Evolutionary conservation across 2,888 invertebrate genomes (phyloP).

Genomic region (Ophraella communa): DNA sequence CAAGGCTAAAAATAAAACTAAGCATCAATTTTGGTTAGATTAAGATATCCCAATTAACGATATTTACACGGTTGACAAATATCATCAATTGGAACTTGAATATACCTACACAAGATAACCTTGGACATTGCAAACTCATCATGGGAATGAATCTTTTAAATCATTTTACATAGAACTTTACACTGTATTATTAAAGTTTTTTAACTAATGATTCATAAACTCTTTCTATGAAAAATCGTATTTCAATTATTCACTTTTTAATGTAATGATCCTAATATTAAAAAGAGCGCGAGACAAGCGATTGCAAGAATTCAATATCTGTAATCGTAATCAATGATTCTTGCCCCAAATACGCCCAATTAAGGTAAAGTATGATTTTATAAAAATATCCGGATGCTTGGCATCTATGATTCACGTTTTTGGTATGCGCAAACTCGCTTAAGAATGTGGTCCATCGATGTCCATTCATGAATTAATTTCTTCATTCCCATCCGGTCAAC

Average conservation of each 20-base stretch:
- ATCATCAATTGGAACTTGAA: no score
- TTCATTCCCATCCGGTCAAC: slow-evolving; percentile 11
- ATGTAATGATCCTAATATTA: background rate
- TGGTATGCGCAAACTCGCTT: slow-evolving; percentile 32
- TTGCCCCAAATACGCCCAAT: background rate
- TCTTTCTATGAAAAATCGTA: background rate
- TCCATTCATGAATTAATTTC: slow-evolving; percentile 19
- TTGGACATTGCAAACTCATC: no score
- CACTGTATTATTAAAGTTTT: no score
- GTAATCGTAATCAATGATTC: background rate
- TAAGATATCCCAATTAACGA: no score
- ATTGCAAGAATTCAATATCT: background rate
- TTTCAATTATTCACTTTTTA: background rate
- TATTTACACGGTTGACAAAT: no score
- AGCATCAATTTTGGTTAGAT: no score
- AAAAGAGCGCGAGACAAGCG: background rate
- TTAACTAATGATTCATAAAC: background rate
- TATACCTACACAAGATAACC: no score
- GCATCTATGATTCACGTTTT: slow-evolving; percentile 23
- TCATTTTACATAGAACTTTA: no score
- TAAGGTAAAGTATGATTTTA: background rate
- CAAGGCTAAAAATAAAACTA: no score
- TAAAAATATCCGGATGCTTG: slow-evolving; percentile 10
- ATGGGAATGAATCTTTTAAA: no score
- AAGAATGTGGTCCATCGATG: slow-evolving; percentile 31